These are phyloP conservation scores for Phlogophora meticulosa DNA, from an alignment of 2,888 invertebrate species.

Conservation along the genomic window DNA sequence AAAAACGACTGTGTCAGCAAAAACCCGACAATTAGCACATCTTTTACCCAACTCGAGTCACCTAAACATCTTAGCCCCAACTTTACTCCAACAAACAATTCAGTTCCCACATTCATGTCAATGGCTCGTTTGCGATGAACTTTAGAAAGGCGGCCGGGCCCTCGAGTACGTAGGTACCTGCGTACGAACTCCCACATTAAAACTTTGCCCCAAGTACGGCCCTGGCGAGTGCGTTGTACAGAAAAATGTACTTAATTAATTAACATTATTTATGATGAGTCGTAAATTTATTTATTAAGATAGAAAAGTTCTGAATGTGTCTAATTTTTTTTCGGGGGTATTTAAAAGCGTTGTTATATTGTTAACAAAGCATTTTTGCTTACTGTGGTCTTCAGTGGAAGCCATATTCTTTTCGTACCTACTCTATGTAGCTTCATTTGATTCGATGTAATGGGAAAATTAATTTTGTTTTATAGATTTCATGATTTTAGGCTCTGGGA, in stretches of 20 bases:
- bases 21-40: conserved; percentile 64
- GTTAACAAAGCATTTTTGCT: conserved; percentile 37
- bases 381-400: not conserved
- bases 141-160: conserved; percentile 65
- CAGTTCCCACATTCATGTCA: conserved; percentile 69
- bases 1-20: conserved; percentile 40
- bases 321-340: conserved; percentile 50
- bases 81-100: conserved; percentile 63
- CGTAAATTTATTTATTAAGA: conserved; percentile 69
- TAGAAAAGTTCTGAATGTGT: conserved; percentile 59
- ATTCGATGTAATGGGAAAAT: too few species aligned
- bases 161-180: conserved; percentile 50
- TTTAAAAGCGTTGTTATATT: conserved; percentile 50
- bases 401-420: not conserved
- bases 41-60: conserved; percentile 59
- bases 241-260: conserved; percentile 80
- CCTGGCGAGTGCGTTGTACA: conserved; percentile 81
- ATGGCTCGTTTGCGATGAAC: conserved; percentile 70
- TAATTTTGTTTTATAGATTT: too few species aligned
- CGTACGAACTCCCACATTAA: conserved; percentile 78
- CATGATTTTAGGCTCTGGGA: too few species aligned
- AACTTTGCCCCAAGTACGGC: conserved; percentile 83
- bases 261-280: conserved; percentile 66
- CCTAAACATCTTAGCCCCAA: conserved; percentile 64
- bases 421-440: not conserved